Evolutionary conservation across 1,140 invertebrate genomes (phyloP).

Genomic region (Bacillus rossius): DNA sequence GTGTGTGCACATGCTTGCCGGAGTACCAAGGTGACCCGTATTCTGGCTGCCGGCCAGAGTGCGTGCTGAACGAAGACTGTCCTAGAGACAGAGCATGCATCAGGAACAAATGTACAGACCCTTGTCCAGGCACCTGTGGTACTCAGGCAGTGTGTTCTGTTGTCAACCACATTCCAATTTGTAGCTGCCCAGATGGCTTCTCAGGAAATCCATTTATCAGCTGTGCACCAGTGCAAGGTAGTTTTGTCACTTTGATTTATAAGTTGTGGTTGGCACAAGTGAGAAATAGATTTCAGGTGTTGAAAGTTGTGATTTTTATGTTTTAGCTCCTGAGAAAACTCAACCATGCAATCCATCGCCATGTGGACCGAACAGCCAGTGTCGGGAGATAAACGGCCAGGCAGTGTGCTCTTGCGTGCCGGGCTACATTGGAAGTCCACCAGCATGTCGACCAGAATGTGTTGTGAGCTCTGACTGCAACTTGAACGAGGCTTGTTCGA

Average conservation of each 20-base stretch:
- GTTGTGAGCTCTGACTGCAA: slow-evolving; percentile 44
- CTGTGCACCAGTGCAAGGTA: slow-evolving; percentile 39
- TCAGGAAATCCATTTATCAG: slow-evolving; percentile 65
- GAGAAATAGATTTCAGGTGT: no score
- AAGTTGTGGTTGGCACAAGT: no score
- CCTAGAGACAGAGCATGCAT: slow-evolving; percentile 58
- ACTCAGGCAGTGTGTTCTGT: slow-evolving; percentile 66
- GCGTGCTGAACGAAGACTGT: slow-evolving; percentile 65
- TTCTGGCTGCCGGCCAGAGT: slow-evolving; percentile 63
- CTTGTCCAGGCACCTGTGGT: slow-evolving; percentile 67
- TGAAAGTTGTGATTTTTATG: no score
- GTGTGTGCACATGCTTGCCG: slow-evolving; percentile 63
- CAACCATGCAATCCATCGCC: slow-evolving; percentile 46
- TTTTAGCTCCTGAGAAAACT: slow-evolving; percentile 21
- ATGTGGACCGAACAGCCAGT: slow-evolving; percentile 41
- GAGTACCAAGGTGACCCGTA: slow-evolving; percentile 71
- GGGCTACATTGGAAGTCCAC: slow-evolving; percentile 43
- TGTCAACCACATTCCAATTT: slow-evolving; percentile 68
- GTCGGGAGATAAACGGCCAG: slow-evolving; percentile 42
- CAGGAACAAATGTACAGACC: slow-evolving; percentile 63
- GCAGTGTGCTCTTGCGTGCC: slow-evolving; percentile 46
- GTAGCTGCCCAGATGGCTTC: slow-evolving; percentile 60
- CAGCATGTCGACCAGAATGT: slow-evolving; percentile 46
- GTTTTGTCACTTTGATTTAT: no score
- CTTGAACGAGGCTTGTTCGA: slow-evolving; percentile 44